Evolutionary conservation across 1,140 invertebrate genomes (phyloP).

Genomic region (Atopsyche davidsoni): DNA sequence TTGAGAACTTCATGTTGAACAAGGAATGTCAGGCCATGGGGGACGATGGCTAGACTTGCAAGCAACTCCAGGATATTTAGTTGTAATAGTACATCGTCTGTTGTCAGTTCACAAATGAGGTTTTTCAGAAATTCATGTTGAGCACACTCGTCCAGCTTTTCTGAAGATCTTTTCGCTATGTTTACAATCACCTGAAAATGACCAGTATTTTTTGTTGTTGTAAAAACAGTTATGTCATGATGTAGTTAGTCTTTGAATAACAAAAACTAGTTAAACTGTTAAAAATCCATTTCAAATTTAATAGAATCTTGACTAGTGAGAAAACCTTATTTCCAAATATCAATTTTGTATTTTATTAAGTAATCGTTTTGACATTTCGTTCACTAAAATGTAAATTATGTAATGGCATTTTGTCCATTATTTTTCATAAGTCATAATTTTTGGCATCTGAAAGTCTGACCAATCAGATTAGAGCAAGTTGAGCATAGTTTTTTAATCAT

Average conservation of each 20-base stretch:
- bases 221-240: conserved; percentile 31
- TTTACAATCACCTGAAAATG: conserved; percentile 63
- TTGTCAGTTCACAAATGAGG: conserved; percentile 60
- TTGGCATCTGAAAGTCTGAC: too few relatives aligned
- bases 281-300: conserved; percentile 32
- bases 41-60: conserved; percentile 56
- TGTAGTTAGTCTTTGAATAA: conserved; percentile 28
- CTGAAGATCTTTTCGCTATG: conserved; percentile 53
- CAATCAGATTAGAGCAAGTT: too few relatives aligned
- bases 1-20: conserved; percentile 59
- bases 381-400: too few relatives aligned
- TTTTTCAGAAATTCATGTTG: conserved; percentile 58
- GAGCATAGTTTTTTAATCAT: too few relatives aligned
- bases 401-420: too few relatives aligned
- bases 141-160: conserved; percentile 50
- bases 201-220: conserved; percentile 34
- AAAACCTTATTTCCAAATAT: conserved; percentile 28
- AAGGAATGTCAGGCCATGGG: conserved; percentile 66
- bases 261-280: conserved; percentile 27
- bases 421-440: too few relatives aligned
- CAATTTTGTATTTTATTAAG: conserved; percentile 7
- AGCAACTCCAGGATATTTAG: conserved; percentile 73
- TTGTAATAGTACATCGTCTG: conserved; percentile 68
- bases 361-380: conserved; percentile 1
- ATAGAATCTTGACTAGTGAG: conserved; percentile 33